Evolutionary conservation across 2,797 vertebrate species (phyloP).

Genomic region (Clarias platycephalus): DNA sequence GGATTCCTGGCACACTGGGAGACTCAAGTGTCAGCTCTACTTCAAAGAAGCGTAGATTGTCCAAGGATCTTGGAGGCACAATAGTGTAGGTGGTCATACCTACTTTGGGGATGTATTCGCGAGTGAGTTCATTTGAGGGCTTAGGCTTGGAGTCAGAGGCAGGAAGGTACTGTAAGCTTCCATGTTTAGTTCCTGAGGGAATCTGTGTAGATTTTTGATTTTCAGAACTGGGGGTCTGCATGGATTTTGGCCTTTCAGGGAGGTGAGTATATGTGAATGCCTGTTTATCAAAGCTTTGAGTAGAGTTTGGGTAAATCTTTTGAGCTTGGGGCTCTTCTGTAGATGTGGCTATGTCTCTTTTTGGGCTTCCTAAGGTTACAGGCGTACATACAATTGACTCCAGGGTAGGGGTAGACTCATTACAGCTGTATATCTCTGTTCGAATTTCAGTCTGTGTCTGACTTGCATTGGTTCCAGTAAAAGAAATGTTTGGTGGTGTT

Average conservation of each 20-base stretch:
- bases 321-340: slow-evolving; percentile 63
- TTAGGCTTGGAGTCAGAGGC: slow-evolving; percentile 84
- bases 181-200: slow-evolving; percentile 41
- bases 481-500: not conserved
- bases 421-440: slow-evolving; percentile 18
- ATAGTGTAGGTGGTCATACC: slow-evolving; percentile 97
- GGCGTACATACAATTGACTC: slow-evolving; percentile 36
- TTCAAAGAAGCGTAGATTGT: slow-evolving; percentile 81
- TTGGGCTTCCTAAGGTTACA: slow-evolving; percentile 36
- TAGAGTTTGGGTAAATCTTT: slow-evolving; percentile 33
- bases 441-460: slow-evolving; percentile 23
- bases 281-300: slow-evolving; percentile 27
- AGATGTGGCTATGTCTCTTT: slow-evolving; percentile 67
- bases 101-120: slow-evolving; percentile 93
- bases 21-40: slow-evolving; percentile 75
- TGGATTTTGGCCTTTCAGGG: slow-evolving; percentile 29
- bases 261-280: slow-evolving; percentile 45
- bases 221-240: slow-evolving; percentile 42
- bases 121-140: slow-evolving; percentile 91
- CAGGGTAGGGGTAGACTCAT: slow-evolving; percentile 36
- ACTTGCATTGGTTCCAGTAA: not conserved
- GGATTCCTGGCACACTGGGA: slow-evolving; percentile 42
- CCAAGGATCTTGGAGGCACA: slow-evolving; percentile 87
- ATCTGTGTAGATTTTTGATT: slow-evolving; percentile 40
- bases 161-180: slow-evolving; percentile 67